Evolutionary conservation across 2,113 vertebrate species (phyloP).

Genomic region (Origma solitaria): DNA sequence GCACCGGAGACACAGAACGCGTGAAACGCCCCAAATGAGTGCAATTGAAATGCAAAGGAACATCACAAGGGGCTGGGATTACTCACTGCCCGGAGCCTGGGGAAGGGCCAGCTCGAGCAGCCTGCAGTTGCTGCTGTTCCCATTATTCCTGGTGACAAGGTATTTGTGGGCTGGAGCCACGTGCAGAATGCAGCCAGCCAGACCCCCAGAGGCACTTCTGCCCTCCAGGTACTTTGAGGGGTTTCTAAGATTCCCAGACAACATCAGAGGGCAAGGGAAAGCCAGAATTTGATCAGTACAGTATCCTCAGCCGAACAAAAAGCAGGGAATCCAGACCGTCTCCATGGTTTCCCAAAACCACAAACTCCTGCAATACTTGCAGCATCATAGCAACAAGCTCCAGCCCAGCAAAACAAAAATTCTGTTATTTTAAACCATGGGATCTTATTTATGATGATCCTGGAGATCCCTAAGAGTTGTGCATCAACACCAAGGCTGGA

Average conservation of each 20-base stretch:
- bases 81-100: not conserved
- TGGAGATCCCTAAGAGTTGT: not conserved
- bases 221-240: not conserved
- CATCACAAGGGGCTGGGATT: rapidly evolving
- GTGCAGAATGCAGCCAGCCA: rapidly evolving
- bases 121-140: not conserved
- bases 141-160: rapidly evolving
- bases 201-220: not conserved
- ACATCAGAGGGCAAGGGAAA: not conserved
- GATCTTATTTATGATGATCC: not conserved
- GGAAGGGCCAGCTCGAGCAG: rapidly evolving
- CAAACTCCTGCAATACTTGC: not conserved
- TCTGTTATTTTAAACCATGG: not conserved
- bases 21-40: rapidly evolving
- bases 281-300: not conserved
- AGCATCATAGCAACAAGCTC: not conserved
- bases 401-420: not conserved
- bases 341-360: not conserved
- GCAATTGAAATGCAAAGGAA: rapidly evolving
- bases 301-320: not conserved
- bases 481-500: not conserved
- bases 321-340: not conserved
- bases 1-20: not conserved
- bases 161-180: not conserved
- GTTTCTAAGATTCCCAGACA: not conserved